Evolutionary conservation across 1,140 invertebrate species (phyloP).

Genomic region (Manduca sexta): DNA sequence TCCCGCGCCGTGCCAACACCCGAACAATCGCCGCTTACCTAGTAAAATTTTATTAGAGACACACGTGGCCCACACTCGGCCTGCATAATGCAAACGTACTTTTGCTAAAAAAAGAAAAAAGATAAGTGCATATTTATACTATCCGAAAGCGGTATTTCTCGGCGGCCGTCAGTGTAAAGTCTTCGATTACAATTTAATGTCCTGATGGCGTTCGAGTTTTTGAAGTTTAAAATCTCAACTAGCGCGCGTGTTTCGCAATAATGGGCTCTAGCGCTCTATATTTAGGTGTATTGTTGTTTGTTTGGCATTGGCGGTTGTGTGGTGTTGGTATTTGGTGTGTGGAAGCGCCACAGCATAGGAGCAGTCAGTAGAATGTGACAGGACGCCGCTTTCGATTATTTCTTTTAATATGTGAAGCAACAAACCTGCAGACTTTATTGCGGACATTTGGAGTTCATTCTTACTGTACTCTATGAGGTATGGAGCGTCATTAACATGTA

Average conservation of each 20-base stretch:
- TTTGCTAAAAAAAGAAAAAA: conserved; percentile 66
- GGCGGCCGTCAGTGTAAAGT: conserved; percentile 61
- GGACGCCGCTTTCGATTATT: conserved; percentile 18
- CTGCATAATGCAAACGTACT: conserved; percentile 65
- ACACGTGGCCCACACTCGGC: conserved; percentile 50
- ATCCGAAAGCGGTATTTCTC: conserved; percentile 60
- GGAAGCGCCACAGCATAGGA: conserved; percentile 34
- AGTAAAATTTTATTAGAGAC: conserved; percentile 69
- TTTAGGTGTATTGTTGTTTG: conserved; percentile 22
- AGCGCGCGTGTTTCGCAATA: background rate
- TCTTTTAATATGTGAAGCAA: conserved; percentile 25
- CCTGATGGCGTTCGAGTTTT: conserved; percentile 35
- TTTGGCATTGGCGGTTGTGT: conserved; percentile 18
- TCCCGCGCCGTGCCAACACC: conserved; percentile 20
- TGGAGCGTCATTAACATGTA: no score
- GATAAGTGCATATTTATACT: conserved; percentile 70
- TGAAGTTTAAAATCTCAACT: conserved; percentile 46
- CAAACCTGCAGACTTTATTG: conserved; percentile 18
- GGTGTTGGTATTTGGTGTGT: conserved; percentile 34
- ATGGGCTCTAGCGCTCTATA: background rate
- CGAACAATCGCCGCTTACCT: conserved; percentile 52
- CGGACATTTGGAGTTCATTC: conserved; percentile 3
- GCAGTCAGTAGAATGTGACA: conserved; percentile 36
- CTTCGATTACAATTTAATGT: conserved; percentile 73
- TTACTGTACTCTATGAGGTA: no score